These are phyloP conservation scores for Muscicapa comitata DNA, from an alignment of 2,797 vertebrate genomes.

Conservation along the genomic window DNA sequence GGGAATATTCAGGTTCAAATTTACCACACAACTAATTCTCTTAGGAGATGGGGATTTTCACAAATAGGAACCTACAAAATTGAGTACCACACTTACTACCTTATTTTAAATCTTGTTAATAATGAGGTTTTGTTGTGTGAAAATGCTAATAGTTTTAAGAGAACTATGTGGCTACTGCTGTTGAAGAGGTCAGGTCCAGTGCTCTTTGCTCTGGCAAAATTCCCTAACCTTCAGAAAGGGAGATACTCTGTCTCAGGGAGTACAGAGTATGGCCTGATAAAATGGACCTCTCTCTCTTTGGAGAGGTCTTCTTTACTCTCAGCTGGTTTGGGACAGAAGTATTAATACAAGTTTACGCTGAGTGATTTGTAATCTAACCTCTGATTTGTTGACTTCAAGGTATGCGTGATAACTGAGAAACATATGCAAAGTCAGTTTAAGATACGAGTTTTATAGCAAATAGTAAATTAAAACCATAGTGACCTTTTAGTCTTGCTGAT, in stretches of 20 bases:
- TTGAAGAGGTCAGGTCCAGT: not conserved
- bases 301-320: not conserved
- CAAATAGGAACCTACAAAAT: not conserved
- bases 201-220: not conserved
- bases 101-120: not conserved
- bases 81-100: not conserved
- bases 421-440: not conserved
- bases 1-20: not conserved
- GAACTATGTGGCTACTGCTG: not conserved
- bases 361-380: slow-evolving; percentile 34
- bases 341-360: not conserved
- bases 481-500: slow-evolving; percentile 82
- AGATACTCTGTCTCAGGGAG: not conserved
- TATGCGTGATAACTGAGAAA: not conserved
- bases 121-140: not conserved
- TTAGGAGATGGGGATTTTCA: not conserved
- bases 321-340: not conserved
- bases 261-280: not conserved
- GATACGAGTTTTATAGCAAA: slow-evolving; percentile 66
- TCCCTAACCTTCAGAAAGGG: not conserved
- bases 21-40: not conserved
- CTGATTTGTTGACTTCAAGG: not conserved
- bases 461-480: slow-evolving; percentile 78
- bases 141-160: not conserved
- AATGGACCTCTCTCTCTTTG: not conserved